Base-by-base conservation (phyloP, 2,888 invertebrate species). In the Parnassius orleans region DNA sequence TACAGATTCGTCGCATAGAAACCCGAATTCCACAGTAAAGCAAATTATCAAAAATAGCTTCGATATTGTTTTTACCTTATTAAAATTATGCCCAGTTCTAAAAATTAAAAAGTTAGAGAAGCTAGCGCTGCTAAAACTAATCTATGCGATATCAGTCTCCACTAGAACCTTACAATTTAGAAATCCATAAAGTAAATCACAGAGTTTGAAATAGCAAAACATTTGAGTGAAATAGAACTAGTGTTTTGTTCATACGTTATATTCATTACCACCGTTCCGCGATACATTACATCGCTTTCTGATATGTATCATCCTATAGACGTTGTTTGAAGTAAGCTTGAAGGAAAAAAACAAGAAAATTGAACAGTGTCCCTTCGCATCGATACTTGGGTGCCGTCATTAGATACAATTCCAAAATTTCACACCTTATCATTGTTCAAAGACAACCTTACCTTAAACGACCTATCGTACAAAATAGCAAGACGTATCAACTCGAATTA, bases 101-200 rank as follows among this genome's bases (percentile, higher is more conserved):
- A 79, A 78, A 86, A 81, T 81, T 79, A 84, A 80, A 77, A 81
- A 83, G 81, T 85, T 79, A 86, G 85, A 87, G 88, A 91, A 89
- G 90, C 90, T 91, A 91, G 90, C 91, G 89, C 84, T 82, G 90
- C 90, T 91, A 91, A 90, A 90, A 89, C 90, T 90, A 90, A 88
- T 88, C 90, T 91, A 91, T 83, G 90, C 89, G 86, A 83, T 90
- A 90, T 91, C 91, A 91, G 91, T 91, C 91, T 91, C 91, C 90
- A 88, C 87, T 90, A 90, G 86, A 88, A 87, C 80, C 91, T 90
- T 91, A 91, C 77, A 90, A 89, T 91, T 90, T 90, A 90, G 89
- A 90, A 84, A 87, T 87, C 84, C 87, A 83, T 89, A 90, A 90
- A 87, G 84, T 87, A 89, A 91, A 90, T 91, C 90, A 90, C 91